phyloP scores from a whole-genome alignment of 2,888 invertebrate genomes.

The Gasteruption jaculator region DNA sequence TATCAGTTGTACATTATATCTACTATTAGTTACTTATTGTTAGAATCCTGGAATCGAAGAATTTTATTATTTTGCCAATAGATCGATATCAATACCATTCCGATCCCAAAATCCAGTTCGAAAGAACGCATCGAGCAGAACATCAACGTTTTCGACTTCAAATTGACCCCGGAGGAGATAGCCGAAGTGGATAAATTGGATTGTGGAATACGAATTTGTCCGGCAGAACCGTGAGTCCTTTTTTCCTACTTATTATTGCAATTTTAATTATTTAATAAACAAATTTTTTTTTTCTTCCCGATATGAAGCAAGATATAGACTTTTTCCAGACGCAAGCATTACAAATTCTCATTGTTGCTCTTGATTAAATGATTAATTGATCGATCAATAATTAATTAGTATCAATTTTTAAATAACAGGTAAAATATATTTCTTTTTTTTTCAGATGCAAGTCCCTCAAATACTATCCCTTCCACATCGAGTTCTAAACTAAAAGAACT shows the following conservation, averaged over 20 bases:
- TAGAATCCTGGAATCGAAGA: conserved; percentile 5
- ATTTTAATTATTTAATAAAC: not conserved
- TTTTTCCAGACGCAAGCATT: too few relatives aligned
- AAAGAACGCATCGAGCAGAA: conserved; percentile 59
- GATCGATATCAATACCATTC: conserved; percentile 28
- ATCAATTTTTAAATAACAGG: too few relatives aligned
- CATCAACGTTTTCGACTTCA: conserved; percentile 61
- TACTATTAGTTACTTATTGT: not conserved
- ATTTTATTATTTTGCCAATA: conserved; percentile 15
- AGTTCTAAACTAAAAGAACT: too few relatives aligned
- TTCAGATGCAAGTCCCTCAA: conserved; percentile 31
- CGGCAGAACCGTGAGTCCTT: conserved; percentile 25
- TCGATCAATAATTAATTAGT: too few relatives aligned
- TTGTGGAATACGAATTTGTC: conserved; percentile 32
- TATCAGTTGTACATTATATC: not conserved
- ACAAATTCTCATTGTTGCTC: too few relatives aligned
- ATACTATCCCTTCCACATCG: conserved; percentile 54
- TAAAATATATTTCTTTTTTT: too few relatives aligned
- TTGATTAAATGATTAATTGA: not conserved
- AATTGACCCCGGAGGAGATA: conserved; percentile 55
- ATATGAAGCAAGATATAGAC: too few relatives aligned
- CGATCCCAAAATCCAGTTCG: conserved; percentile 64
- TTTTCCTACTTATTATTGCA: conserved; percentile 3
- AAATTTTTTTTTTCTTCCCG: too few relatives aligned
- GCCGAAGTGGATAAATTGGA: conserved; percentile 43